Conservation (phyloP, 1,140 invertebrate genomes). For the Euura lappo region DNA sequence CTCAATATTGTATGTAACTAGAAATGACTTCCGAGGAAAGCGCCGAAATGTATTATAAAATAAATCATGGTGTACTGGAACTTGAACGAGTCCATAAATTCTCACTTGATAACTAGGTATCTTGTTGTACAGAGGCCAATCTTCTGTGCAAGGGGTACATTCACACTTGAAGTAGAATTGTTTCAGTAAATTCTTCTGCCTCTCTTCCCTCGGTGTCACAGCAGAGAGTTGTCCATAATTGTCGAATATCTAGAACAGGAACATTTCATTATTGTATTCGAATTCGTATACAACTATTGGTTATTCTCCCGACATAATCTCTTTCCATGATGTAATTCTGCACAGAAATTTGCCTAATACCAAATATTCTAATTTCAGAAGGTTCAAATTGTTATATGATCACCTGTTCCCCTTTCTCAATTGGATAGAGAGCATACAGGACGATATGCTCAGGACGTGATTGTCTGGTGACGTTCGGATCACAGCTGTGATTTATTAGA, state of each 20-base stretch:
- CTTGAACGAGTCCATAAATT: neutral
- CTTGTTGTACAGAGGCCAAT: slow-evolving; percentile 33
- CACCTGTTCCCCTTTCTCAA: slow-evolving; percentile 60
- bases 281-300: neutral
- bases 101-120: slow-evolving; percentile 23
- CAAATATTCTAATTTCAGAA: too few relatives aligned
- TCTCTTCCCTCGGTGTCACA: slow-evolving; percentile 25
- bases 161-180: slow-evolving; percentile 35
- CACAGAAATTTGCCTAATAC: too few relatives aligned
- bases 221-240: slow-evolving; percentile 47
- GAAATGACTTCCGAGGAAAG: neutral
- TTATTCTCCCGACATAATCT: neutral
- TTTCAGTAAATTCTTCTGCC: slow-evolving; percentile 29
- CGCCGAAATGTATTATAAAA: neutral
- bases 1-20: too few relatives aligned
- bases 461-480: neutral
- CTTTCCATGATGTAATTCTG: too few relatives aligned
- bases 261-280: neutral
- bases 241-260: slow-evolving; percentile 44
- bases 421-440: neutral
- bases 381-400: neutral
- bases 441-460: neutral
- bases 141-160: slow-evolving; percentile 31
- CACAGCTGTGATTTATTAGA: neutral
- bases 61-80: neutral